These are phyloP conservation scores for Oreochromis niloticus DNA, from an alignment of 2,113 vertebrate genomes.

Conservation along the genomic window DNA sequence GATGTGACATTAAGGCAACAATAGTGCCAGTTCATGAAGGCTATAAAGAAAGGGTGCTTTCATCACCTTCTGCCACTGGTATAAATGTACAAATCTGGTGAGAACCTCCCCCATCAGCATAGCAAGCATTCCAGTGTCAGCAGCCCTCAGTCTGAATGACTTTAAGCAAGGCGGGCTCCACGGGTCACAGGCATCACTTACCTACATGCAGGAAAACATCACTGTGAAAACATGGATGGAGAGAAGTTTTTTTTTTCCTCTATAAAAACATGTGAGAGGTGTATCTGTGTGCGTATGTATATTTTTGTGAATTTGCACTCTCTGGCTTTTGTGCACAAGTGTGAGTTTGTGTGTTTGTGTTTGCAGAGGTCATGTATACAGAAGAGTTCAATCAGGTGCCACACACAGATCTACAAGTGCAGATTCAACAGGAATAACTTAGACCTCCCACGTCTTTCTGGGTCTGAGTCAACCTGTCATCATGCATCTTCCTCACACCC, in stretches of 20 bases:
- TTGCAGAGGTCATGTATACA: conserved; percentile 57
- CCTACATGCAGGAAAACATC: conserved; percentile 36
- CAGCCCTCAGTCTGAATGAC: conserved; percentile 42
- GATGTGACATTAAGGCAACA: not conserved
- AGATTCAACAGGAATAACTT: conserved; percentile 33
- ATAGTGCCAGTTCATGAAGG: not conserved
- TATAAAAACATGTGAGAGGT: not conserved
- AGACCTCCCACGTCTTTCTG: conserved; percentile 57
- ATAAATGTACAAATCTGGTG: conserved; percentile 33
- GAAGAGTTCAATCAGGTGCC: conserved; percentile 61
- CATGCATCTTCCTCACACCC: conserved; percentile 23
- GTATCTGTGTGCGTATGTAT: not conserved
- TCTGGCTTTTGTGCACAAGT: conserved; percentile 30
- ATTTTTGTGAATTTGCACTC: not conserved
- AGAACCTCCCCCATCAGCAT: conserved; percentile 34
- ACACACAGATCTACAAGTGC: conserved; percentile 44
- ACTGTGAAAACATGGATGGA: conserved; percentile 44
- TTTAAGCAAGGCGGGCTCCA: conserved; percentile 45
- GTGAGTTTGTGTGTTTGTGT: conserved; percentile 60
- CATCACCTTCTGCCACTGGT: not conserved
- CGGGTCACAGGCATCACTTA: conserved; percentile 52
- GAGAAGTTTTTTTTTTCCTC: not conserved
- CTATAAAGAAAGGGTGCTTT: not conserved
- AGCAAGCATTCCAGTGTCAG: conserved; percentile 66
- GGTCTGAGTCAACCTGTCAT: conserved; percentile 22